A percentile compares a stretch with the other conserved stretches of the same genome.
Evolutionary conservation across 1,140 invertebrate species (phyloP).

Genomic region (Zaprionus ghesquierei): DNA sequence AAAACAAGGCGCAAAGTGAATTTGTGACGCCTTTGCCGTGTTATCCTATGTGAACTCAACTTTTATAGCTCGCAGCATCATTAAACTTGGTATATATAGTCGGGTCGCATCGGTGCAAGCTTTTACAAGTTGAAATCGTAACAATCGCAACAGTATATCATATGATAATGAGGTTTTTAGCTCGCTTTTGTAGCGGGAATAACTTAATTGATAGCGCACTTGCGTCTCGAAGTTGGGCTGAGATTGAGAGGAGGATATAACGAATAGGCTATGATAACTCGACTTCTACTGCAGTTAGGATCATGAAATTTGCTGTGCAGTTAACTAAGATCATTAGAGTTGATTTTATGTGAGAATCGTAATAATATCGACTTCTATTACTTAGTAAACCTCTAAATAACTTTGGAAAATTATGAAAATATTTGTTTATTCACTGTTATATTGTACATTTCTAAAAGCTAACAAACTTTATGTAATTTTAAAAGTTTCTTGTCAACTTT

Average conservation of each 20-base stretch:
- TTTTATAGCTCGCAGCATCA: slow-evolving; percentile 1
- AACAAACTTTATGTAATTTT: too few relatives aligned
- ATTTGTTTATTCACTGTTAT: not conserved
- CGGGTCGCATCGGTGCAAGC: not conserved
- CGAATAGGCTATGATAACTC: not conserved
- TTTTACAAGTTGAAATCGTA: slow-evolving; percentile 1
- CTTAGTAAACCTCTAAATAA: not conserved
- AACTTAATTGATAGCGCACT: not conserved
- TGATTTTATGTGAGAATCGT: not conserved
- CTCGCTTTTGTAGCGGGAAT: not conserved
- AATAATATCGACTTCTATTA: not conserved
- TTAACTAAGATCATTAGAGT: not conserved
- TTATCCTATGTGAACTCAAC: slow-evolving; percentile 22
- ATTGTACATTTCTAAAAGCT: too few relatives aligned
- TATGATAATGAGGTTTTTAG: not conserved
- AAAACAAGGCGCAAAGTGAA: not conserved
- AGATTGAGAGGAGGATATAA: too few relatives aligned
- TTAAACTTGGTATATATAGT: slow-evolving; percentile 11
- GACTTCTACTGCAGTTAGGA: not conserved
- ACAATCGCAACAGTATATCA: slow-evolving; percentile 10
- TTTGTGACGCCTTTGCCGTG: slow-evolving; percentile 11
- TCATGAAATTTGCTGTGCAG: not conserved
- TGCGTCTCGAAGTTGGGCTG: too few relatives aligned
- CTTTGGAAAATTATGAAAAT: not conserved
- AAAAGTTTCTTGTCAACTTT: too few relatives aligned